Conservation (phyloP, 1,140 invertebrate species). For the Pogonognathellus flavescens region DNA sequence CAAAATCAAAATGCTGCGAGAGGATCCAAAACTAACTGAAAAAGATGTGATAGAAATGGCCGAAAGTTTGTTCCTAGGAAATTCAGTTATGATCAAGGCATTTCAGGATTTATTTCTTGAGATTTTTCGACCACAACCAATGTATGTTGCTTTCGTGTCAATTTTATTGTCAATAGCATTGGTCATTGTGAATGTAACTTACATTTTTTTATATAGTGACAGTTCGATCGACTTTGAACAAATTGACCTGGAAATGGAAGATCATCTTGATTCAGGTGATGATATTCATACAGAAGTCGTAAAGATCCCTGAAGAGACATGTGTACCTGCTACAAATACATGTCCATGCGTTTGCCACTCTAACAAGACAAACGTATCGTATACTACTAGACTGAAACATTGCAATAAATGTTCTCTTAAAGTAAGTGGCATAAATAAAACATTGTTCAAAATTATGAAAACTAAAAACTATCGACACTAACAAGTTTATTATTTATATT, state of each 20-base stretch:
- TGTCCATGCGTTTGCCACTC: conserved; percentile 65
- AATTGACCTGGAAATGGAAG: conserved; percentile 63
- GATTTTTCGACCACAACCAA: conserved; percentile 62
- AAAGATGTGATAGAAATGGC: conserved; percentile 57
- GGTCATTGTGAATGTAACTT: no score
- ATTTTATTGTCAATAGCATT: no score
- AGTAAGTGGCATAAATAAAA: conserved; percentile 58
- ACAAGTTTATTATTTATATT: conserved; percentile 23
- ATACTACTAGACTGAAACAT: conserved; percentile 57
- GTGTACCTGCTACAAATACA: conserved; percentile 55
- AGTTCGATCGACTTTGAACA: conserved; percentile 63
- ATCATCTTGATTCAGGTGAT: neutral
- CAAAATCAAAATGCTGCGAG: conserved; percentile 53
- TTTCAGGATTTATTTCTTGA: conserved; percentile 61
- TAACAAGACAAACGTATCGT: conserved; percentile 51
- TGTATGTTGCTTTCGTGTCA: conserved; percentile 52
- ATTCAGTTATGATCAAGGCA: conserved; percentile 61
- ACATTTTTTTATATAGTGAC: conserved; percentile 43
- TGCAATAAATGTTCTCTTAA: conserved; percentile 65
- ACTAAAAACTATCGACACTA: neutral
- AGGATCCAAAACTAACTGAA: conserved; percentile 55
- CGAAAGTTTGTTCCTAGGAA: conserved; percentile 59
- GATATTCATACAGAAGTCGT: conserved; percentile 56
- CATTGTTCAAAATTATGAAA: no score
- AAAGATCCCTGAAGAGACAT: conserved; percentile 63